Base-by-base conservation (phyloP, 2,888 invertebrate genomes). In the Yponomeuta evonymella region DNA sequence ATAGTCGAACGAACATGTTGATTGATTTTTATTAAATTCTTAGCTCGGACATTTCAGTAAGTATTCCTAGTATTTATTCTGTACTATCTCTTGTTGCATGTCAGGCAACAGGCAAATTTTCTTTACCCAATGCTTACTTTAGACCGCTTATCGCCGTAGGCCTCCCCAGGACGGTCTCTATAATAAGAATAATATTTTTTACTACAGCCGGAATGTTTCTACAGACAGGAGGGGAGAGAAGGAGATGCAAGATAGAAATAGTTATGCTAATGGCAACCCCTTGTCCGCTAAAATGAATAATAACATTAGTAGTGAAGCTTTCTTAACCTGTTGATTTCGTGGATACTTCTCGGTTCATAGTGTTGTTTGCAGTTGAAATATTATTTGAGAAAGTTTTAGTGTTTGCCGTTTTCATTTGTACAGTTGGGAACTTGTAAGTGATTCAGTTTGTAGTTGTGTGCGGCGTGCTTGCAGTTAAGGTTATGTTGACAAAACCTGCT, bases 401-500 rank as follows among this genome's bases (percentile, higher is more conserved):
- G 8, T 58, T 58, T 58, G 51, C 12, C 4, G 51, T 58, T 1
- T 12, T 58, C 3, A 58, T 15, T 58, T 58, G 12, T 58, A 58
- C 12, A 58, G 5, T 58, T 58, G 12, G 15, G 15, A 15, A 58
- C 12, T 58, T 58, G 30, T 29, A 29, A 5, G 33, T 65, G 12
- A 65, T 30, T 65, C 65, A 65, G 33, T 65, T n/a, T 30, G 3
- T 12, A 33, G 11, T 64, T 64, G 4, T 64, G 64, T 64, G 64
- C 64, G 6, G 29, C 33, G 65, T 33, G 29, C 33, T 29, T 64
- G 5, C 29, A 30, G 9, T 29, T 80, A 83, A 88, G 88, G 89
- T 90, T 89, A 90, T 90, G 89, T 89, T 88, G 82, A 87, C 87
- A 77, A 84, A 85, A 48, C 72, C 70, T 76, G 80, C 83, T 74